Evolutionary conservation across 2,888 invertebrate species (phyloP).

Genomic region (Celastrina argiolus): DNA sequence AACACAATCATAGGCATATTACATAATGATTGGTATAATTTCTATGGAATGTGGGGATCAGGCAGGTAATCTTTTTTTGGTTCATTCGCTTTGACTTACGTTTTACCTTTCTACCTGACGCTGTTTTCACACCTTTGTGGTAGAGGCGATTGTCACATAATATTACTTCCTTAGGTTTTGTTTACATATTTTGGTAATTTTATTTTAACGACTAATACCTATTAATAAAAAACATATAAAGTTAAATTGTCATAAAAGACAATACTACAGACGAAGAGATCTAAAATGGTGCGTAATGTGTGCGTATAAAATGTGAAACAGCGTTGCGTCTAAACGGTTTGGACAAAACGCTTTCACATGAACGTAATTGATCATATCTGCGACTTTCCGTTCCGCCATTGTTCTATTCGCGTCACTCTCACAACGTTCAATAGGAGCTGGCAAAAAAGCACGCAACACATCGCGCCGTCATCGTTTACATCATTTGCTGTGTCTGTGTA

Average conservation of each 20-base stretch:
- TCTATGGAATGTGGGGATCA: neutral
- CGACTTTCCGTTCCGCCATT: slow-evolving; percentile 42
- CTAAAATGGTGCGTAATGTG: slow-evolving; percentile 24
- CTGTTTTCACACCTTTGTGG: neutral
- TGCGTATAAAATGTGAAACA: slow-evolving; percentile 29
- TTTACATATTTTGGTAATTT: neutral
- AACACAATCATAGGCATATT: neutral
- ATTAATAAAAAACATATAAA: neutral
- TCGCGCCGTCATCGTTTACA: slow-evolving; percentile 14
- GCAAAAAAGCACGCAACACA: slow-evolving; percentile 28
- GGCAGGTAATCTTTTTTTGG: neutral
- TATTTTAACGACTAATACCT: neutral
- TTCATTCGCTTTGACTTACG: neutral
- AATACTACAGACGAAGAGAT: neutral
- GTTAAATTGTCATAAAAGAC: neutral
- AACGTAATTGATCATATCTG: slow-evolving; percentile 43
- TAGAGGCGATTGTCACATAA: neutral
- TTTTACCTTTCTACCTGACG: neutral
- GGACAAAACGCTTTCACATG: slow-evolving; percentile 41
- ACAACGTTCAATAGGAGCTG: slow-evolving; percentile 34
- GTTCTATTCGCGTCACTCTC: slow-evolving; percentile 39
- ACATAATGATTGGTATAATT: neutral
- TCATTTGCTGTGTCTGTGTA: neutral
- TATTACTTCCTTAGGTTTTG: neutral
- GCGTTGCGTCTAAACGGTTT: slow-evolving; percentile 35